Base-by-base conservation (phyloP, 2,888 invertebrate species). In the Pristionchus fissidentatus region DNA sequence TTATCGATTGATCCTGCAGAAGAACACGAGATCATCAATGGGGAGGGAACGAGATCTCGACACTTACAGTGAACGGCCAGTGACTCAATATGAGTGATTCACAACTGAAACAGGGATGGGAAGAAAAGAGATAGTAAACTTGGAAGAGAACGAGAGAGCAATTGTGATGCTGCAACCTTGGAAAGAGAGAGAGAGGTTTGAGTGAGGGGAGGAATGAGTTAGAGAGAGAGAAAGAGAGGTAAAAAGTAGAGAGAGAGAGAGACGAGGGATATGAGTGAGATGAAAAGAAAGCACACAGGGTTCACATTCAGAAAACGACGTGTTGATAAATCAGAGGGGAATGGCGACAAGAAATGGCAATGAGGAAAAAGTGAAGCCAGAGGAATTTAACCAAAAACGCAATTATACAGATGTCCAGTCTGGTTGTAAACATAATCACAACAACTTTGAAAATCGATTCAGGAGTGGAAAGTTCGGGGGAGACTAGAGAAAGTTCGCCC, bases 181-280 rank as follows among this genome's bases (percentile, higher is more conserved):
- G 66, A 32, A 29, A 13, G 46, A 75, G 75, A 75, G 75, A 75
- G 75, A 75, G 75, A 75, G 75, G n/a, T 38, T 15, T 10, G 73
- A 73, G 43, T 26, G 15, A 79, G 79, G 55, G 46, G n/a, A 29
- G 35, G 79, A 43, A 35, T 41, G 79, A 79, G 79, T 41, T 57
- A 52, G 79, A 79, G 79, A 79, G 38, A 55, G 41, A 62, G 10
- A 26, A 38, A 32, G 35, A 38, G 52, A 8, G 38, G 66, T 10
- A 38, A 46, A 46, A 19, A 38, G 32, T 46, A 77, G 32, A 77
- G n/a, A 46, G 29, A n/a, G 10, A 15, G 46, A 46, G 77, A 70
- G 41, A 5, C 5, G 35, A 70, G 77, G 13, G 43, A 73, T 43
- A 46, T 73, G n/a, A 73, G 73, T 46, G 73, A 73, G 52, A 52